A percentile compares a stretch with the other conserved stretches of the same genome.
phyloP scores from a whole-genome alignment of 1,140 invertebrate genomes.

The Heterodera carotae region DNA sequence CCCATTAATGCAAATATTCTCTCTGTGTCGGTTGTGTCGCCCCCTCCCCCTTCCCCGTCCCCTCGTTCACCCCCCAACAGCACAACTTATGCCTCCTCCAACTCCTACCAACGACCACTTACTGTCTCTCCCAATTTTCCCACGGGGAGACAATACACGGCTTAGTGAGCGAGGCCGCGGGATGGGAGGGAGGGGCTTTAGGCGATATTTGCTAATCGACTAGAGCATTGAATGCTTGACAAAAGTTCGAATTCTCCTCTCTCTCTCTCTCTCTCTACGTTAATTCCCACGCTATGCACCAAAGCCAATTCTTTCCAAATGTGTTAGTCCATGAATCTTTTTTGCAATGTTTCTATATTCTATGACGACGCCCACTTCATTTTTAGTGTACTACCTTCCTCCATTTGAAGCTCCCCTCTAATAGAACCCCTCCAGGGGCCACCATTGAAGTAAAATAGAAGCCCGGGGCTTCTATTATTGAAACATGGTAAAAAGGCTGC shows the following conservation, averaged over 20 bases:
- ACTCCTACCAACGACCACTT: neutral
- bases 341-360: neutral
- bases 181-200: too few species aligned
- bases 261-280: too few species aligned
- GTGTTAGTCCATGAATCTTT: neutral
- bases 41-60: too few species aligned
- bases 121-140: neutral
- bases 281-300: neutral
- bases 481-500: too few species aligned
- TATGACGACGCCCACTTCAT: too few species aligned
- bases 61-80: too few species aligned
- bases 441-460: too few species aligned
- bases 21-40: neutral
- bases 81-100: too few species aligned
- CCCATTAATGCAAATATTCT: conserved; percentile 17
- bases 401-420: too few species aligned
- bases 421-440: too few species aligned
- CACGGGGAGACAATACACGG: neutral
- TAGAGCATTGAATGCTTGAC: neutral
- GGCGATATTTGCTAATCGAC: neutral
- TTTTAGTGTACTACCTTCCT: too few species aligned
- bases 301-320: neutral
- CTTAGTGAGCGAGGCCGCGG: neutral
- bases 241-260: neutral
- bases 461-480: too few species aligned